A percentile compares a stretch with the other conserved stretches of the same genome.
phyloP scores from a whole-genome alignment of 2,888 invertebrate genomes.

The Meandrusa payeni region DNA sequence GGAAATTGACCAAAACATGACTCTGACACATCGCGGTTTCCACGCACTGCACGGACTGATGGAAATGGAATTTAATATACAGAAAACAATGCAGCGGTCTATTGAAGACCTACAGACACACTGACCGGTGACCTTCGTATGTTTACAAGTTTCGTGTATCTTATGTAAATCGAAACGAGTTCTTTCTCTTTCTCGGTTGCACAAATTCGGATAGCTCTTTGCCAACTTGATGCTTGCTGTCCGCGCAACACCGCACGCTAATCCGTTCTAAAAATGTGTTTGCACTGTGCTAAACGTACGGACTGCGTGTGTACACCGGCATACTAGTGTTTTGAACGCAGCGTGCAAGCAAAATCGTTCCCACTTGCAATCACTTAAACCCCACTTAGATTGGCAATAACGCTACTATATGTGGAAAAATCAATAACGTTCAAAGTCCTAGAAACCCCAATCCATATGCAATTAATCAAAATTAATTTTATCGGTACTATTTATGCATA shows the following conservation, averaged over 20 bases:
- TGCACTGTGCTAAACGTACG: slow-evolving; percentile 32
- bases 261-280: slow-evolving; percentile 61
- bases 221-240: slow-evolving; percentile 65
- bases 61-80: slow-evolving; percentile 24
- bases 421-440: too few relatives aligned
- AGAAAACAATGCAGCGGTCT: slow-evolving; percentile 38
- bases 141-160: slow-evolving; percentile 40
- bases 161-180: slow-evolving; percentile 68
- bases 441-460: too few relatives aligned
- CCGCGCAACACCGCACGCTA: slow-evolving; percentile 65
- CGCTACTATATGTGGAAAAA: slow-evolving; percentile 1
- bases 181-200: slow-evolving; percentile 73
- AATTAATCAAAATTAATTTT: too few relatives aligned
- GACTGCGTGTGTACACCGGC: slow-evolving; percentile 34
- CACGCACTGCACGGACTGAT: slow-evolving; percentile 25
- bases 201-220: slow-evolving; percentile 67
- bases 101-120: slow-evolving; percentile 45
- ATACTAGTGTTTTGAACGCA: slow-evolving; percentile 33
- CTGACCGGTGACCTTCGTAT: slow-evolving; percentile 52
- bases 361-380: slow-evolving; percentile 25
- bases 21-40: slow-evolving; percentile 56
- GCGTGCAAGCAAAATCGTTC: slow-evolving; percentile 21
- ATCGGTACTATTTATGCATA: too few relatives aligned
- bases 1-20: slow-evolving; percentile 51
- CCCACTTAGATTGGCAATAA: slow-evolving; percentile 10